Percentiles rank a stretch among this genome's conserved stretches.
These are phyloP conservation scores for Marmota flaviventris DNA, from an alignment of 2,113 vertebrate species.

Conservation along the genomic window DNA sequence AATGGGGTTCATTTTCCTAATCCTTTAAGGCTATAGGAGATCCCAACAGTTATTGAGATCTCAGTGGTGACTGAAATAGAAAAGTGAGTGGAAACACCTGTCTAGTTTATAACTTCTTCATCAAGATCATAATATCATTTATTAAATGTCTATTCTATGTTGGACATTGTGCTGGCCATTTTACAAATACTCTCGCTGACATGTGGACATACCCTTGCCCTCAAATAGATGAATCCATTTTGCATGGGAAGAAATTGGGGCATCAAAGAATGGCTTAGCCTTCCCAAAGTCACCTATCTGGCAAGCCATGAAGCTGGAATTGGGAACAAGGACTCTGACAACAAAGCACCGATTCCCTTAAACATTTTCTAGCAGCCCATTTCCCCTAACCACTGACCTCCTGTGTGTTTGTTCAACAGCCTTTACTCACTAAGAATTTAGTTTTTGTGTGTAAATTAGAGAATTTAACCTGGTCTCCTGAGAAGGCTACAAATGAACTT, in stretches of 20 bases:
- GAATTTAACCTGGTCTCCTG: neutral
- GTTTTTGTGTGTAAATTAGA: too few relatives aligned
- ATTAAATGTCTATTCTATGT: conserved; percentile 37
- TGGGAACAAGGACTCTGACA: neutral
- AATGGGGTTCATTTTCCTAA: conserved; percentile 66
- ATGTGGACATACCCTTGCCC: neutral
- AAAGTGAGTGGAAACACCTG: conserved; percentile 70
- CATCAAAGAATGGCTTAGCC: neutral
- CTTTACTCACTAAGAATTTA: neutral
- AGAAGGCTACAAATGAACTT: neutral
- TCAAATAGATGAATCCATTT: conserved; percentile 30
- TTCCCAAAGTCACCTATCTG: neutral
- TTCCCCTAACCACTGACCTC: neutral
- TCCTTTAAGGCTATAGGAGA: conserved; percentile 69
- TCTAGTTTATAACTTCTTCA: conserved; percentile 67
- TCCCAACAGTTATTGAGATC: conserved; percentile 70
- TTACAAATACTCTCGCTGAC: neutral
- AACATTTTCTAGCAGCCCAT: neutral
- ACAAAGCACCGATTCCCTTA: conserved; percentile 28
- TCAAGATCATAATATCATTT: conserved; percentile 49
- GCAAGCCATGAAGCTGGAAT: neutral
- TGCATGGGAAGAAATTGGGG: conserved; percentile 21
- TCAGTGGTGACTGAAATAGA: conserved; percentile 76
- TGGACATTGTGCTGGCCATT: neutral
- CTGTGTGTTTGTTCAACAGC: neutral